These are phyloP conservation scores for Montipora efflorescens DNA, from an alignment of 64 coral and sea anemone species.

Conservation along the genomic window DNA sequence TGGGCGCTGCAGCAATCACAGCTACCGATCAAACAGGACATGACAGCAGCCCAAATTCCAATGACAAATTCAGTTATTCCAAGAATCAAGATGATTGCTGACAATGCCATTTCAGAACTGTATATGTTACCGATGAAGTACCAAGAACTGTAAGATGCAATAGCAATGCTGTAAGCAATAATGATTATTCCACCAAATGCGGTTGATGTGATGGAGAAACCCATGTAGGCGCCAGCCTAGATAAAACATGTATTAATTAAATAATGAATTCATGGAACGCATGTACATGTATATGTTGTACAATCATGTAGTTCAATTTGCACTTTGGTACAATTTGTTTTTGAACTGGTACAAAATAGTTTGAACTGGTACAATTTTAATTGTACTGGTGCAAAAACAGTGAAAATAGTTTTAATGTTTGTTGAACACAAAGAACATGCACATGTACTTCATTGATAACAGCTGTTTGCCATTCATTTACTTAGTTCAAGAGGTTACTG, in stretches of 20 bases:
- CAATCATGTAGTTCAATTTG: too few species aligned
- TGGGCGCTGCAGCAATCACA: neutral
- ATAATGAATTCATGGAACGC: too few species aligned
- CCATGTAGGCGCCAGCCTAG: slow-evolving; percentile 23
- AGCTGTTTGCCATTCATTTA: too few species aligned
- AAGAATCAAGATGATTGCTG: slow-evolving; percentile 27
- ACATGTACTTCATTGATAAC: too few species aligned
- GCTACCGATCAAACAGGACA: neutral
- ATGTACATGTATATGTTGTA: too few species aligned
- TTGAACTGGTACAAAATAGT: too few species aligned
- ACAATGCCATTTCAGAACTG: slow-evolving; percentile 26
- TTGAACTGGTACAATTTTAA: too few species aligned
- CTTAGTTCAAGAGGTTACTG: too few species aligned
- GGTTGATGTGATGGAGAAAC: slow-evolving; percentile 19
- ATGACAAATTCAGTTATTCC: slow-evolving; percentile 36
- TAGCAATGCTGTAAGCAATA: slow-evolving; percentile 4
- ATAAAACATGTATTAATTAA: neutral
- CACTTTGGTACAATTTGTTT: too few species aligned
- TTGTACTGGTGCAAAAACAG: too few species aligned
- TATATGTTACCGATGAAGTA: neutral
- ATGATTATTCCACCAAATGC: slow-evolving; percentile 28
- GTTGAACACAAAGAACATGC: too few species aligned
- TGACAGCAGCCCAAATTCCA: slow-evolving; percentile 27
- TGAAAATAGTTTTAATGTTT: too few species aligned
- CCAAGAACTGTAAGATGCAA: neutral